Conservation (phyloP, 2,888 invertebrate species). For the Calephelis perditalis region DNA sequence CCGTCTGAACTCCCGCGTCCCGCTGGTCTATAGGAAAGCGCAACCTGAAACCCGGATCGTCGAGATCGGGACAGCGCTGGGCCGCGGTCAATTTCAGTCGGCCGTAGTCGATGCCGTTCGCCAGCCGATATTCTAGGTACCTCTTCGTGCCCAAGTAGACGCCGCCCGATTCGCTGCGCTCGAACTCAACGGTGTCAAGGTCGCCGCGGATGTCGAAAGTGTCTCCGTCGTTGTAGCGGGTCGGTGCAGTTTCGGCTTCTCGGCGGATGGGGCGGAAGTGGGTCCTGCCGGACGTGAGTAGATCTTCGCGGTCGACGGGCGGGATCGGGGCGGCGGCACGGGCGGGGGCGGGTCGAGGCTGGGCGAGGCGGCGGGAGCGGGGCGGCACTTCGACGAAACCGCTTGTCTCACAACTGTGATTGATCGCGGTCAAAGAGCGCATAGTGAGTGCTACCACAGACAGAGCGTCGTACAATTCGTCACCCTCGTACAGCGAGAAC, state of each 20-base stretch:
- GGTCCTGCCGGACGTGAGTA: constrained; percentile 86
- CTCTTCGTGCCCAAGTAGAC: constrained; percentile 73
- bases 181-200: constrained; percentile 81
- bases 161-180: constrained; percentile 81
- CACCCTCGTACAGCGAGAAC: constrained; percentile 56
- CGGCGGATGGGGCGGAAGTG: constrained; percentile 90
- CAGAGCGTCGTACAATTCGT: constrained; percentile 59
- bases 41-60: constrained; percentile 74
- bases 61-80: constrained; percentile 55
- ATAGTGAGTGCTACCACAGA: constrained; percentile 55
- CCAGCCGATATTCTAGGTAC: constrained; percentile 72
- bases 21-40: constrained; percentile 80
- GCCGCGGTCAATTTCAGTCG: constrained; percentile 53
- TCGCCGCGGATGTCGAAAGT: constrained; percentile 82
- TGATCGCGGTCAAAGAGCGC: constrained; percentile 77
- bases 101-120: constrained; percentile 58
- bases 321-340: constrained; percentile 50
- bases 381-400: constrained; percentile 79
- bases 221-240: constrained; percentile 82
- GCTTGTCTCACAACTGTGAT: constrained; percentile 80
- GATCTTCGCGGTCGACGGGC: constrained; percentile 83
- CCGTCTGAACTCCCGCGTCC: constrained; percentile 58
- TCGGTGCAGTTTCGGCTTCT: constrained; percentile 50
- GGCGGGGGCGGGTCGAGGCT: constrained; percentile 58
- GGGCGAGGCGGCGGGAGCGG: constrained; percentile 70